Base-by-base conservation (phyloP, 2,888 invertebrate species). In the Blera fallax region DNA sequence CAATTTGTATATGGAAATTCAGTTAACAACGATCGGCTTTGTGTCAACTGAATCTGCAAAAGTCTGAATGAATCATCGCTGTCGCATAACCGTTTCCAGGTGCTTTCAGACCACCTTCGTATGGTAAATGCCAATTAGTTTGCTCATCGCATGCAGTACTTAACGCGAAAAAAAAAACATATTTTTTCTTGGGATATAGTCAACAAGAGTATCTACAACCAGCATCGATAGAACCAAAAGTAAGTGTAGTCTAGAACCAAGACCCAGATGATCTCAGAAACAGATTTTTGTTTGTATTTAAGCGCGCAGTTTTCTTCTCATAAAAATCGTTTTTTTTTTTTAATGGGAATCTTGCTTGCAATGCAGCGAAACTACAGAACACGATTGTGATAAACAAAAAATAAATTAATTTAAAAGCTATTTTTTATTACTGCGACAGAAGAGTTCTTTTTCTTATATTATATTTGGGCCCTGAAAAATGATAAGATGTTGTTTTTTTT, bases 101-200 rank as follows among this genome's bases (percentile, higher is more conserved):
- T 84, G 84, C 54, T 21, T 56, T 11, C 24, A 62, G 67, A 34
- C 70, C 67, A 83, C 73, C 62, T 83, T 73, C 67, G 45, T 62
- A 50, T 52, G 64, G 34, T 62, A 69, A 76, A 81, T 81, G 69
- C 81, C 81, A 81, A 81, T 81, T 60, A 69, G 81, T 40, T 85
- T 81, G 81, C 70, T 85, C 85, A 85, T 81, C 85, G 60, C 16
- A 8, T 37, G 52, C 50, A 32, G 74, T 52, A 56, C 14, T 48
- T 50, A 56, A 14, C 34, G 10, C 64, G 16, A 65, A 62, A 43
- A 40, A 18, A 10, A 37, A 37, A 60, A 34, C 45, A 70, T 2
- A 58, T 18, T 24, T 56, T 32, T 40, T 16, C 48, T 45, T 67
- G 56, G 82, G 82, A 82, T 82, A 76, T 54, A 37, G 48, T 77